Evolutionary conservation across 2,888 invertebrate species (phyloP), one percentile per base, ranked within the genome.

Genomic region (Electrophaes corylata): DNA sequence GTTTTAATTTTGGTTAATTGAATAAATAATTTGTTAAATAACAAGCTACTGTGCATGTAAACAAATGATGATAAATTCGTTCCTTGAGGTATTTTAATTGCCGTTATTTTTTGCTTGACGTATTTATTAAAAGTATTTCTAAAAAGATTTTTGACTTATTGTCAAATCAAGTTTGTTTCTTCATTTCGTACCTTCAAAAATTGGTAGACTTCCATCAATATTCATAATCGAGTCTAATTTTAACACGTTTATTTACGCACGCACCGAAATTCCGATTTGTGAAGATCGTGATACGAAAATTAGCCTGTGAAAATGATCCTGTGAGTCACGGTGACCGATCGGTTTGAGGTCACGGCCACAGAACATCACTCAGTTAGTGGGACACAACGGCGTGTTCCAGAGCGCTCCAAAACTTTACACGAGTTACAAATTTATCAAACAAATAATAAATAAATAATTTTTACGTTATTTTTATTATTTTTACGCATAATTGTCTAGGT

Each of bases 251-350:
- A 64, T 60, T 61, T 60, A 58, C 35, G 48, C 49, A 51, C 60
- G 64, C 69, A 64, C 56, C 59, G 57, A 66, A 73, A 64, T 71
- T 70, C 65, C 67, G 65, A 72, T 71, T 76, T 70, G 66, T 70
- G 56, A 70, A 69, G 69, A 67, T 60, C 61, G 67, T 72, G 75
- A 71, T 73, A 65, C 60, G 68, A 71, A 70, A 65, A 62, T 66
- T 62, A 64, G 60, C 54, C n/a, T n/a, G n/a, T n/a, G n/a, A n/a
- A n/a, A n/a, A n/a, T n/a, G 68, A 72, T 65, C 60, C 37, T 57
- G 49, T 67, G 70, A 75, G 70, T 78, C 78, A 78, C 31, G 58
- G 60, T 78, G 78, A 78, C 72, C 55, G 41, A 52, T 49, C 48
- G 33, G 23, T 57, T 64, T 64, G 59, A 60, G 64, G 62, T 66